These are phyloP conservation scores for Turdus rufiventris DNA, from an alignment of 2,113 vertebrate genomes.

Conservation along the genomic window DNA sequence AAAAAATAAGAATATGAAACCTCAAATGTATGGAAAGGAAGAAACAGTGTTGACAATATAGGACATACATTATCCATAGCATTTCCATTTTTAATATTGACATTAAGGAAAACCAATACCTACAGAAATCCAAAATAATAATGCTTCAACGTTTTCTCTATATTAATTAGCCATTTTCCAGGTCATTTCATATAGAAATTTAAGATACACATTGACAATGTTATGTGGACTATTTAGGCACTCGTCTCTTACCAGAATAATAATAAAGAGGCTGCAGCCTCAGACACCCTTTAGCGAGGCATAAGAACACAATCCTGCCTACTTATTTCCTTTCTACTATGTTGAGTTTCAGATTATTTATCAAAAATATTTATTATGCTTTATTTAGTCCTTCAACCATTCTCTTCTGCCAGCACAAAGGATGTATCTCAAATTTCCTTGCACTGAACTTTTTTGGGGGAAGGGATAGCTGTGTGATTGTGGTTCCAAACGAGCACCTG, in stretches of 20 bases:
- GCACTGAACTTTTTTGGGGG: fast-evolving
- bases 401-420: not conserved
- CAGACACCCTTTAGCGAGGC: not conserved
- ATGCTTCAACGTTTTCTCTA: not conserved
- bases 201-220: not conserved
- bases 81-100: not conserved
- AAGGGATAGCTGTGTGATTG: not conserved
- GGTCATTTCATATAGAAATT: not conserved
- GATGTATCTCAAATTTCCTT: not conserved
- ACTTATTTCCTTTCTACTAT: not conserved
- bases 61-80: not conserved
- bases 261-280: not conserved
- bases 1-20: not conserved
- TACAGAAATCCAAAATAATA: not conserved
- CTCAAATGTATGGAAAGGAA: not conserved
- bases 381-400: not conserved
- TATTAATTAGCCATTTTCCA: not conserved
- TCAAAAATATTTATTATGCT: not conserved
- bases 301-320: not conserved
- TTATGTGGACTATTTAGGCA: not conserved
- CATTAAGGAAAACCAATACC: not conserved
- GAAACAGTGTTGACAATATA: not conserved
- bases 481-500: not conserved
- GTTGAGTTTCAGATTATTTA: not conserved
- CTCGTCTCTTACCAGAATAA: not conserved